Evolutionary conservation across 1,140 invertebrate genomes (phyloP).

Genomic region (Tachypleus tridentatus): DNA sequence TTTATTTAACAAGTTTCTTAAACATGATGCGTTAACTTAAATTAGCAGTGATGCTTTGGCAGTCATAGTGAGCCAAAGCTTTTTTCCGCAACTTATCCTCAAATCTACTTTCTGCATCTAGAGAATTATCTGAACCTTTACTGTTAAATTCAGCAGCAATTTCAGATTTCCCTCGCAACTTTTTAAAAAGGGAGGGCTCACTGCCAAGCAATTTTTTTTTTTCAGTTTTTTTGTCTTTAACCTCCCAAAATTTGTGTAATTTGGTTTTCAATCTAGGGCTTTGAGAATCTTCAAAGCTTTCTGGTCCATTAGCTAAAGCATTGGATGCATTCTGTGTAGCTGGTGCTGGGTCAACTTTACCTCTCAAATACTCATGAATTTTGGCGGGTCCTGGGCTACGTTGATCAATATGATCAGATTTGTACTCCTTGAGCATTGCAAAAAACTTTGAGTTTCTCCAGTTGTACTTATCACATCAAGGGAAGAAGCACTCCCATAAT

Average conservation of each 20-base stretch:
- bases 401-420: slow-evolving; percentile 45
- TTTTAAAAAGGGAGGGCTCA: background rate
- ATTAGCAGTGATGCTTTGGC: slow-evolving; percentile 76
- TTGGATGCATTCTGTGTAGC: slow-evolving; percentile 28
- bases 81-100: slow-evolving; percentile 43
- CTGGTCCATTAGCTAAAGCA: slow-evolving; percentile 26
- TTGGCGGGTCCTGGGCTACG: slow-evolving; percentile 43
- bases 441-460: slow-evolving; percentile 53
- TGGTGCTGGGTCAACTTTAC: slow-evolving; percentile 27
- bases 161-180: background rate
- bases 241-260: slow-evolving; percentile 53
- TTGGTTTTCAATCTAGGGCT: slow-evolving; percentile 64
- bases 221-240: background rate
- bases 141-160: background rate
- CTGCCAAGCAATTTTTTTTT: background rate
- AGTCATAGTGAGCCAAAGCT: slow-evolving; percentile 85
- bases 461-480: slow-evolving; percentile 46
- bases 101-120: slow-evolving; percentile 20
- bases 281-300: slow-evolving; percentile 25
- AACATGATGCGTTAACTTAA: slow-evolving; percentile 48
- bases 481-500: slow-evolving; percentile 49
- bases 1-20: slow-evolving; percentile 47
- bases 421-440: slow-evolving; percentile 57
- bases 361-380: slow-evolving; percentile 45
- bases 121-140: background rate